Base-by-base conservation (phyloP, 2,888 invertebrate genomes). In the Xylota sylvarum region DNA sequence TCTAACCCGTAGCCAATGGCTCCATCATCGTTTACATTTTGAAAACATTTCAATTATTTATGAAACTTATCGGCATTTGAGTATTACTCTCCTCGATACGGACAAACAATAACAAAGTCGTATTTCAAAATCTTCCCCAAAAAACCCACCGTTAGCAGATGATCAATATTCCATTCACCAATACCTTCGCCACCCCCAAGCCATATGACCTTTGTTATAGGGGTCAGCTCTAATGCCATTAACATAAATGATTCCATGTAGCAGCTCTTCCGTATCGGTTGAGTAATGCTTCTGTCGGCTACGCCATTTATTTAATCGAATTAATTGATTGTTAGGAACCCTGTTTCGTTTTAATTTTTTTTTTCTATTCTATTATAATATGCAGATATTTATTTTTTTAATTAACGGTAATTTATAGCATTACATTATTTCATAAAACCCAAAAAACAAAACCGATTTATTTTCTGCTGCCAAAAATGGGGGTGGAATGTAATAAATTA, bases 131-230 rank as follows among this genome's bases (percentile, higher is more conserved):
- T 70, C 46, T 56, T 1, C n/a, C n/a, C 40, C n/a, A n/a, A 27
- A 14, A 52, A 37, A 27, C 12, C 50, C 19, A 64, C 30, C 64
- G 32, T 32, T 12, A 48, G 14, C 23, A 40, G 52, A 72, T 72
- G 65, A 80, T 73, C 56, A 80, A 80, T 48, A 73, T 80, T 72
- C 72, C 72, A 73, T 72, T 65, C 30, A 40, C 43, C 43, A 64
- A 3, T n/a, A 35, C 27, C 12, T 6, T 0, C 1, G 10, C 37
- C 37, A 37, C 9, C 7, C 37, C 37, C 37, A 37, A 6, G 10
- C 37, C 56, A 6, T 23, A 14, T 50, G 19, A 50, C 27, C 58
- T 50, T 50, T 43, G 7, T 30, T 32, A 5, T 4, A 35, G 35
- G 40, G 17, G 46, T 46, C 30, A 50, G 14, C 6, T 27, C 58